Evolutionary conservation across 2,888 invertebrate genomes (phyloP).

Genomic region (Schrankia costaestrigalis): DNA sequence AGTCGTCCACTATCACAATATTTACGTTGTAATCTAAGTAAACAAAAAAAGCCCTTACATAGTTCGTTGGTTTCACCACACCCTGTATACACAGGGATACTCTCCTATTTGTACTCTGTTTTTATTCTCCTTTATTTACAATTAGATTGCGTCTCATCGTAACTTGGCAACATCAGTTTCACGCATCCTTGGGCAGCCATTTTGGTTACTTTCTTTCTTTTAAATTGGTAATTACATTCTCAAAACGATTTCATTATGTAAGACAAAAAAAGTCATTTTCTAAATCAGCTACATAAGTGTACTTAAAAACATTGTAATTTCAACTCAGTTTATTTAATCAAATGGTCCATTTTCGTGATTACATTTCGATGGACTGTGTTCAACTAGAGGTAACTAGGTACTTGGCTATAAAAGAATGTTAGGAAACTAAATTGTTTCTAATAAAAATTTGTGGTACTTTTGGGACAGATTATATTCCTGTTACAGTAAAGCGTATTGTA

Average conservation of each 20-base stretch:
- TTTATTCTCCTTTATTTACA: not conserved
- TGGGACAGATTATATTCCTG: too few relatives aligned
- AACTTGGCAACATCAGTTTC: constrained; percentile 3
- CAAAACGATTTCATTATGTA: constrained; percentile 25
- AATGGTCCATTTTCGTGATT: constrained; percentile 28
- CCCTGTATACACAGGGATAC: too few relatives aligned
- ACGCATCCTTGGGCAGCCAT: constrained; percentile 16
- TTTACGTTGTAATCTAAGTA: too few relatives aligned
- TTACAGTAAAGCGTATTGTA: too few relatives aligned
- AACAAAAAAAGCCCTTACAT: too few relatives aligned
- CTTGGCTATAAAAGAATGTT: too few relatives aligned
- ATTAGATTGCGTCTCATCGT: not conserved
- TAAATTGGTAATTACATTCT: constrained; percentile 25
- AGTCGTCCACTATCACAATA: too few relatives aligned
- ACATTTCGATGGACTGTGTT: constrained; percentile 24
- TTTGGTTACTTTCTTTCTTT: constrained; percentile 8
- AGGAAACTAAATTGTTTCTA: too few relatives aligned
- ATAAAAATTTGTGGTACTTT: too few relatives aligned
- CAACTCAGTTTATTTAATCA: constrained; percentile 20
- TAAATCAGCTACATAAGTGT: constrained; percentile 18
- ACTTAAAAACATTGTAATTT: constrained; percentile 19
- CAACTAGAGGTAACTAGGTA: too few relatives aligned
- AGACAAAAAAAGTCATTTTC: constrained; percentile 18
- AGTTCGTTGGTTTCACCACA: too few relatives aligned
- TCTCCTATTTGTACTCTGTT: too few relatives aligned